These are phyloP conservation scores for Phaonia tiefii DNA, from an alignment of 2,888 invertebrate species.

Conservation along the genomic window DNA sequence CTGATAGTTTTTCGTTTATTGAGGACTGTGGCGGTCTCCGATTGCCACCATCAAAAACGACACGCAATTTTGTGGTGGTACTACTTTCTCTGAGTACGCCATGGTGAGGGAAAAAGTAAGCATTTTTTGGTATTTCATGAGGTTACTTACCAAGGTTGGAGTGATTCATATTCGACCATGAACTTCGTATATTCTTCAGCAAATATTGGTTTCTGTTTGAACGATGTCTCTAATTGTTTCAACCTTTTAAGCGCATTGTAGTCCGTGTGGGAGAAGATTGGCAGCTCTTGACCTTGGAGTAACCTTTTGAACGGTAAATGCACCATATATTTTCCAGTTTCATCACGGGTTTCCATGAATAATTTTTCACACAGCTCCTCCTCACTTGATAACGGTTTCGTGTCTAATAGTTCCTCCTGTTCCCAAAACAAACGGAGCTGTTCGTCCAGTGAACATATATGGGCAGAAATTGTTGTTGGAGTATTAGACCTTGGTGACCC, in stretches of 20 bases:
- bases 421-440: too few relatives aligned
- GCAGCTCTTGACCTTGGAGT: too few relatives aligned
- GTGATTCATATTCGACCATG: slow-evolving; percentile 42
- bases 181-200: slow-evolving; percentile 30
- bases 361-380: too few relatives aligned
- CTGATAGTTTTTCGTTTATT: slow-evolving; percentile 41
- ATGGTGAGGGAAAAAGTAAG: slow-evolving; percentile 52
- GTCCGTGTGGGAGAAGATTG: slow-evolving; percentile 24
- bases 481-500: too few relatives aligned
- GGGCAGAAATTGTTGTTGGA: too few relatives aligned
- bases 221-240: slow-evolving; percentile 37
- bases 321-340: too few relatives aligned
- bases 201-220: slow-evolving; percentile 20
- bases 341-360: too few relatives aligned
- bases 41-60: slow-evolving; percentile 43
- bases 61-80: slow-evolving; percentile 51
- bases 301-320: too few relatives aligned
- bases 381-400: too few relatives aligned
- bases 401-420: too few relatives aligned
- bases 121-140: slow-evolving; percentile 39
- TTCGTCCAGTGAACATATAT: too few relatives aligned
- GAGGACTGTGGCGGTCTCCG: slow-evolving; percentile 36
- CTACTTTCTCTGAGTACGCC: slow-evolving; percentile 52
- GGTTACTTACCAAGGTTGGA: slow-evolving; percentile 54
- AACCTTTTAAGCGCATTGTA: too few relatives aligned